phyloP scores from a whole-genome alignment of 1,140 invertebrate genomes.

The Drosophila lini region DNA sequence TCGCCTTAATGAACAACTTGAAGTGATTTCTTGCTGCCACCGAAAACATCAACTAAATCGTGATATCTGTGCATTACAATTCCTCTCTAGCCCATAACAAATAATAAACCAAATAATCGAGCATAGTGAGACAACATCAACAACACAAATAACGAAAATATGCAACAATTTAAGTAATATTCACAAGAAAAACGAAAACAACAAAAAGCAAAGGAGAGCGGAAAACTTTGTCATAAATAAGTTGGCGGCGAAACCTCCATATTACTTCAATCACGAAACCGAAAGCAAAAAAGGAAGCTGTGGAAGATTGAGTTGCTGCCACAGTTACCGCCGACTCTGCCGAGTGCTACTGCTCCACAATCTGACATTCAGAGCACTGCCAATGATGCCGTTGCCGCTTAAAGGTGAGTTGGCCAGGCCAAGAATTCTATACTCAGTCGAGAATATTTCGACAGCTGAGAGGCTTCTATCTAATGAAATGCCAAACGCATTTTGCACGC shows the following conservation, averaged over 20 bases:
- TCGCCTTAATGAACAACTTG: constrained; percentile 45
- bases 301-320: constrained; percentile 58
- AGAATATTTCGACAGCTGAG: constrained; percentile 39
- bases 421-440: constrained; percentile 2
- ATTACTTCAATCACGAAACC: constrained; percentile 73
- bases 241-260: constrained; percentile 50
- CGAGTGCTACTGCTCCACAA: constrained; percentile 54
- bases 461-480: constrained; percentile 47
- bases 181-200: constrained; percentile 49
- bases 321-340: constrained; percentile 46
- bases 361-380: constrained; percentile 59
- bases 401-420: constrained; percentile 68
- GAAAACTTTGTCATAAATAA: constrained; percentile 70
- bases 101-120: constrained; percentile 50
- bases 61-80: constrained; percentile 68
- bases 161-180: constrained; percentile 67
- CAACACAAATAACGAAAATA: constrained; percentile 47
- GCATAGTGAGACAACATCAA: constrained; percentile 44
- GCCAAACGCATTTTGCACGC: constrained; percentile 58
- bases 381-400: constrained; percentile 68
- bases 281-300: constrained; percentile 69
- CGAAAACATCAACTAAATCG: constrained; percentile 61
- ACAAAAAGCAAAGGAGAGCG: constrained; percentile 51
- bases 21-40: constrained; percentile 66
- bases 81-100: constrained; percentile 57